Evolutionary conservation across 2,797 vertebrate genomes (phyloP), one percentile per base, ranked within the genome.

Genomic region (Sebastes kiyomatsui): DNA sequence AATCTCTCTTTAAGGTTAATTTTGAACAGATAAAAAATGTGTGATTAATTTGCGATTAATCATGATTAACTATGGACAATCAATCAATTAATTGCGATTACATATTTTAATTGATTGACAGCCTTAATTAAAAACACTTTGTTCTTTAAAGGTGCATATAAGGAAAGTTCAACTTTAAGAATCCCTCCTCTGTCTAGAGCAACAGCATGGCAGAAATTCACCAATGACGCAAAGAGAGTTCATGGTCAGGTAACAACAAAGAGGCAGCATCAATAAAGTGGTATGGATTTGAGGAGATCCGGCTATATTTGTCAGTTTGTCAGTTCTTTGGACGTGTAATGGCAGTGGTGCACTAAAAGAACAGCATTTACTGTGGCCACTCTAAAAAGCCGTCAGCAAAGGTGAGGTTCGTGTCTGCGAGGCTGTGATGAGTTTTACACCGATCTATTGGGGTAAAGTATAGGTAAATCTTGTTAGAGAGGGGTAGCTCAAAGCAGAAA

Each of bases 361-460:
- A 28, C 38, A 33, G 13, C 28, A 38, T 32, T 46, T 22, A 13
- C 12, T 54, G 23, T 7, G n/a, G 22, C 11, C 33, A 28, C 6
- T 61, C 2, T 62, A 6, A 27, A 27, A 55, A 55, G 11, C 11
- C 11, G 54, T 67, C 23, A 54, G 14, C 33, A 22, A 35, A 80
- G 18, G 61, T 61, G 52, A 77, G 76, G 71, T 70, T 27, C 18
- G 61, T 64, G 65, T 67, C 64, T 72, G 11, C 32, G 14, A 38
- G 14, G 38, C 42, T 60, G 64, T 65, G 28, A 56, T 25, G 25
- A 3, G 11, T 14, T 33, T 55, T 20, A 27, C 11, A 79, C 16
- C 32, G 27, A 16, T 16, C 25, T 49, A 59, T 6, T 27, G 14
- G 7, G 16, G 22, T 35, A 46, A n/a, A 67, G 33, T 12, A 49